These are phyloP conservation scores for Macrochelys suwanniensis DNA, from an alignment of 2,797 vertebrate species.

Conservation along the genomic window DNA sequence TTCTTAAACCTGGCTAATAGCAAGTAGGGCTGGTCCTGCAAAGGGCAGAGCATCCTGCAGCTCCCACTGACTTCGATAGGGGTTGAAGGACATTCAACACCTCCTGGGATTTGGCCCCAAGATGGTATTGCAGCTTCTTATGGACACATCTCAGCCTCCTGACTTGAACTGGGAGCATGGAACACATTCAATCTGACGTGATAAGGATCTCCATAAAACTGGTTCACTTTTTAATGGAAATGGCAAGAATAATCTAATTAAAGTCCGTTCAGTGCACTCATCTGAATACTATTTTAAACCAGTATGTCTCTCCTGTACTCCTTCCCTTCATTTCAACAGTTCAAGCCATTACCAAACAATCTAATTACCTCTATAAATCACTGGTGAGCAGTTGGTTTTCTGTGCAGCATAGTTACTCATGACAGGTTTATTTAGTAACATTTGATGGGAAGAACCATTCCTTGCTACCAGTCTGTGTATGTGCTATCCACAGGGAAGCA, in stretches of 20 bases:
- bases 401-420: neutral
- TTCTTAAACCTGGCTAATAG: neutral
- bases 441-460: slow-evolving; percentile 30
- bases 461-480: neutral
- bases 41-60: neutral
- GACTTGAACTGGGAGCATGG: neutral
- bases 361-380: neutral
- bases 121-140: neutral
- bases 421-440: slow-evolving; percentile 59
- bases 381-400: neutral
- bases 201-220: neutral
- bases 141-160: neutral
- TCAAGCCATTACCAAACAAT: neutral
- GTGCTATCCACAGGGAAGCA: neutral
- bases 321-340: neutral
- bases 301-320: no score
- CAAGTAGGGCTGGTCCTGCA: neutral
- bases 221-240: neutral
- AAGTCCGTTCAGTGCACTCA: neutral
- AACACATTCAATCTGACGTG: neutral
- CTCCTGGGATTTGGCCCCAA: neutral
- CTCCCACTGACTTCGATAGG: neutral
- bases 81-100: neutral
- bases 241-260: neutral
- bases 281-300: neutral